phyloP scores from a whole-genome alignment of 92 coral and sea anemone species.

The Palythoa grandis region DNA sequence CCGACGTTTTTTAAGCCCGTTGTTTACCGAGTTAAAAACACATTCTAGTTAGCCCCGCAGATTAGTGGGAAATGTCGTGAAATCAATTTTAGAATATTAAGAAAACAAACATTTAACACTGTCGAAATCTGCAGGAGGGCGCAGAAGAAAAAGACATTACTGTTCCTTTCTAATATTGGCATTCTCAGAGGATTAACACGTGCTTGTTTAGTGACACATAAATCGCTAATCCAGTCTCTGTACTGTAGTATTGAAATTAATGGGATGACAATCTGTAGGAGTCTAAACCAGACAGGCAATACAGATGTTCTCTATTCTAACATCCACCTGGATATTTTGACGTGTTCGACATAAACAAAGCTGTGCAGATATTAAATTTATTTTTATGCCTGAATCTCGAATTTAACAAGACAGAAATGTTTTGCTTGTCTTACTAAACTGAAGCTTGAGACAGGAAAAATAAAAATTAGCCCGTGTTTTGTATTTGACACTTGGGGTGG shows the following conservation, averaged over 20 bases:
- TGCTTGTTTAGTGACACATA: neutral
- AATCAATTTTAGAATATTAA: slow-evolving; percentile 8
- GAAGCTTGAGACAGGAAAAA: neutral
- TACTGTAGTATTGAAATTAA: neutral
- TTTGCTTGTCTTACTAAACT: too few species aligned
- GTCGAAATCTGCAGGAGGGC: slow-evolving; percentile 22
- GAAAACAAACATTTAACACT: slow-evolving; percentile 32
- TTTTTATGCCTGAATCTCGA: neutral
- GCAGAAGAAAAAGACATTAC: slow-evolving; percentile 7
- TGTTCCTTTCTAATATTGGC: slow-evolving; percentile 1
- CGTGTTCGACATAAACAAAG: neutral
- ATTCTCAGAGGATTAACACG: neutral
- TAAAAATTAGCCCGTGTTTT: too few species aligned
- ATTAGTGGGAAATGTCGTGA: neutral
- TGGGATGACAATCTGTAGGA: neutral
- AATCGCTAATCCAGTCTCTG: neutral
- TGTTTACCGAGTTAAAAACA: neutral
- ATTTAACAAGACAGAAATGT: too few species aligned
- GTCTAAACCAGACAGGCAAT: neutral
- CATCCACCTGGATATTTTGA: neutral
- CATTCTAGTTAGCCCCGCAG: neutral
- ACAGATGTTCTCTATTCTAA: neutral
- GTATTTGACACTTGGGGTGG: too few species aligned
- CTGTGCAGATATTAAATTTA: neutral
- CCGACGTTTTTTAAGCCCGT: neutral